phyloP scores from a whole-genome alignment of 2,888 invertebrate genomes.

The Smittia sp. region DNA sequence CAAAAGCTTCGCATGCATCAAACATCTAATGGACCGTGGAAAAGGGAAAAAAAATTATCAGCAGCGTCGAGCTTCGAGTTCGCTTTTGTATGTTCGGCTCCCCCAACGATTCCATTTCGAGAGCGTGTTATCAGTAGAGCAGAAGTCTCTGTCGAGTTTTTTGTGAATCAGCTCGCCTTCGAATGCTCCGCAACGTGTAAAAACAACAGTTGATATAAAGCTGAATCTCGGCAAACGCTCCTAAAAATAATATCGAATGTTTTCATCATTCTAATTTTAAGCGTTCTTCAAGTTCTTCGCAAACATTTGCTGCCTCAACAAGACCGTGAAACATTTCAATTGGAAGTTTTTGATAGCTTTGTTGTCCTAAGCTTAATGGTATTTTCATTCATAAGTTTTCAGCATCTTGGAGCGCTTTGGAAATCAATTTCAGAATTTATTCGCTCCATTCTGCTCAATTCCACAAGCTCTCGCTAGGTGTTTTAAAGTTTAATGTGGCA shows the following conservation, averaged over 20 bases:
- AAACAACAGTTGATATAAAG: background rate
- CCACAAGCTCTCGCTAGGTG: background rate
- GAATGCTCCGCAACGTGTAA: background rate
- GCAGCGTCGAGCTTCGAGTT: background rate
- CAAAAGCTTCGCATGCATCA: no score
- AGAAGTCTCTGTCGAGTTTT: background rate
- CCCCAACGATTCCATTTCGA: no score
- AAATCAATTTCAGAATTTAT: background rate
- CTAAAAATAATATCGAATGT: background rate
- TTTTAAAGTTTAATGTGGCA: background rate
- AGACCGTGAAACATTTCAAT: no score
- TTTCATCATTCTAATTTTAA: slow-evolving; percentile 1
- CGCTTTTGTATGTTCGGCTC: background rate
- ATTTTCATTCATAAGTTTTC: no score
- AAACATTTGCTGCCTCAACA: background rate
- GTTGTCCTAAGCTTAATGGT: background rate
- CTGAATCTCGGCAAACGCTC: background rate
- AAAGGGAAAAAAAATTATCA: background rate
- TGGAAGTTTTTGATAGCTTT: background rate
- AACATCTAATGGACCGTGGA: no score
- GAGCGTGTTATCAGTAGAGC: no score
- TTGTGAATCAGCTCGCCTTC: background rate
- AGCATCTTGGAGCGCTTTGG: no score
- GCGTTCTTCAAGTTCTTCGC: background rate
- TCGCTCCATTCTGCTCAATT: background rate